Evolutionary conservation across 2,797 vertebrate species (phyloP).

Genomic region (Phyllotis vaccarum): DNA sequence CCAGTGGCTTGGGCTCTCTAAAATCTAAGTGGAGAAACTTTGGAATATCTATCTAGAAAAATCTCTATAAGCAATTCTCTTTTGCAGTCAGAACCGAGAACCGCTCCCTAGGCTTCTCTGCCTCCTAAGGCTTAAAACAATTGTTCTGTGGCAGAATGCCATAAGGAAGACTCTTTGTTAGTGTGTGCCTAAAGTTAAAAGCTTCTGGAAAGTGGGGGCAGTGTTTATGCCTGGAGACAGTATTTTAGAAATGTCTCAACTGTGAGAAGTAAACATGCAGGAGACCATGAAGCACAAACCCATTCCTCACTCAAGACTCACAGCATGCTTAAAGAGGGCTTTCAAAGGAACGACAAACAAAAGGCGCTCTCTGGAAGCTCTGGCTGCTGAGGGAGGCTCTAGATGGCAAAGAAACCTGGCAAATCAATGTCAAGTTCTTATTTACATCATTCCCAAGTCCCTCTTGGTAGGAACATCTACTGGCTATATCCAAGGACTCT

Average conservation of each 20-base stretch:
- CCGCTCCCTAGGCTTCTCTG: background rate
- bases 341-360: background rate
- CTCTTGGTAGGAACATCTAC: background rate
- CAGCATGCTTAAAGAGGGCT: background rate
- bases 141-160: background rate
- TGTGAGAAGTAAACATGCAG: background rate
- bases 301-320: background rate
- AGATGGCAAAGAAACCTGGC: background rate
- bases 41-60: conserved; percentile 33
- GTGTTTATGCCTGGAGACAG: background rate
- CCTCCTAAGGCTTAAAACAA: background rate
- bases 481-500: background rate
- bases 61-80: background rate
- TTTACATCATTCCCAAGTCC: background rate
- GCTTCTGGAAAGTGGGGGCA: background rate
- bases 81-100: conserved; percentile 1
- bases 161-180: background rate
- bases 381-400: background rate
- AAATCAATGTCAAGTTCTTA: conserved; percentile 6
- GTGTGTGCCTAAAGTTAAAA: background rate
- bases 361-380: background rate
- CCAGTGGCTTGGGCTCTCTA: background rate
- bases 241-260: background rate
- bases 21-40: background rate
- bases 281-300: background rate